Conservation (phyloP, 2,888 invertebrate species). For the Beris morrisii region DNA sequence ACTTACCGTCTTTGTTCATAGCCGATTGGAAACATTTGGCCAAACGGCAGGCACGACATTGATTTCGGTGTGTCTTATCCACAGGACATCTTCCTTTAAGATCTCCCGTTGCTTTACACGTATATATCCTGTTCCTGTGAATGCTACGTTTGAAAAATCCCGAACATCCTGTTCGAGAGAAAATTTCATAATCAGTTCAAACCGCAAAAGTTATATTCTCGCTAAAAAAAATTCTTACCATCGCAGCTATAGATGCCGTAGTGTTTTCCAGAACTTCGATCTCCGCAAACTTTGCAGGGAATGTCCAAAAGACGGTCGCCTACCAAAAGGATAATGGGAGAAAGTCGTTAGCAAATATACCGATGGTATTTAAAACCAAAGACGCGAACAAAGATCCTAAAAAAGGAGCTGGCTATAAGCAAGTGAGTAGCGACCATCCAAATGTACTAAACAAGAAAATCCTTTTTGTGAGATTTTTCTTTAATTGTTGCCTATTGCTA, state of each 20-base stretch:
- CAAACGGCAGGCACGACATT: constrained; percentile 92
- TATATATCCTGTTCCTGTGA: constrained; percentile 92
- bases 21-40: constrained; percentile 94
- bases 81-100: constrained; percentile 92
- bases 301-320: constrained; percentile 97
- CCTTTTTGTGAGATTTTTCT: constrained; percentile 43
- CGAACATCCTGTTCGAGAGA: constrained; percentile 73
- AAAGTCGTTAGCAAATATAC: constrained; percentile 19
- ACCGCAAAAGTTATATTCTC: background rate
- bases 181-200: background rate
- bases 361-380: constrained; percentile 7
- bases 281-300: constrained; percentile 98
- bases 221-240: constrained; percentile 65
- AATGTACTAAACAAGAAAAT: constrained; percentile 42
- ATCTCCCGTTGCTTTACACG: constrained; percentile 94
- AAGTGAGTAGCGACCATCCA: constrained; percentile 9
- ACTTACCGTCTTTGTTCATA: constrained; percentile 96
- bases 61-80: constrained; percentile 96
- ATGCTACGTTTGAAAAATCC: constrained; percentile 97
- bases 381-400: background rate
- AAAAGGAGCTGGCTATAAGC: constrained; percentile 30
- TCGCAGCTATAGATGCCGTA: constrained; percentile 99
- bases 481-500: constrained; percentile 44
- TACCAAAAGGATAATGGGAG: constrained; percentile 49
- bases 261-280: constrained; percentile 98